Evolutionary conservation across 2,797 vertebrate species (phyloP), one percentile per base, ranked within the genome.

Genomic region (Hoplostethus atlanticus): DNA sequence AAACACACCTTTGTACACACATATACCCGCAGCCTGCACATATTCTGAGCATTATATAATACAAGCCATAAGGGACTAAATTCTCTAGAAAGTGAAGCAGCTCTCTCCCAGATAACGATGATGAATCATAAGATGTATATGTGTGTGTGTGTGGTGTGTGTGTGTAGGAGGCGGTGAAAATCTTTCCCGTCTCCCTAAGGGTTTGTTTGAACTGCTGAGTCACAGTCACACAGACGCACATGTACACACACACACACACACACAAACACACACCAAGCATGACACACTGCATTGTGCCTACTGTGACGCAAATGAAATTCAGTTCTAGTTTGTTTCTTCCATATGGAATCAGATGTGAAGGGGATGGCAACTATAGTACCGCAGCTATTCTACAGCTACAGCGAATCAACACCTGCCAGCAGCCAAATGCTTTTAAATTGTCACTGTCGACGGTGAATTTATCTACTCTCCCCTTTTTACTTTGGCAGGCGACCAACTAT

Each of bases 101-200:
- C 80, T 70, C 86, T 78, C 83, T 91, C 85, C 84, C 78, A 91
- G 88, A 86, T 90, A 87, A 76, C 77, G 2, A 65, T 38, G 76
- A 86, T 91, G 90, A 93, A 79, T 94, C 90, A 94, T 64, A 69
- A 80, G 64, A 87, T 59, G 69, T 80, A 81, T 86, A 79, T 78
- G 55, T 76, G 69, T 61, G 46, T 44, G 40, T 75, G 51, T 74
- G 48, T 76, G 67, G 73, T 68, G 68, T 81, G 67, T 38, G 74
- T 21, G 30, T 85, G 87, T 83, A 70, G 87, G 85, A 89, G 86
- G 86, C 48, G 87, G 79, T 81, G 71, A 84, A 89, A 89, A 87
- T 76, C 51, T 16, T 86, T 85, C 84, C 61, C 63, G 60, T 83
- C 78, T 73, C 79, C 75, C 76, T 16, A 52, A 71, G 84, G 83